These are phyloP conservation scores for Regulus satrapa DNA, from an alignment of 2,113 vertebrate genomes.

Conservation along the genomic window DNA sequence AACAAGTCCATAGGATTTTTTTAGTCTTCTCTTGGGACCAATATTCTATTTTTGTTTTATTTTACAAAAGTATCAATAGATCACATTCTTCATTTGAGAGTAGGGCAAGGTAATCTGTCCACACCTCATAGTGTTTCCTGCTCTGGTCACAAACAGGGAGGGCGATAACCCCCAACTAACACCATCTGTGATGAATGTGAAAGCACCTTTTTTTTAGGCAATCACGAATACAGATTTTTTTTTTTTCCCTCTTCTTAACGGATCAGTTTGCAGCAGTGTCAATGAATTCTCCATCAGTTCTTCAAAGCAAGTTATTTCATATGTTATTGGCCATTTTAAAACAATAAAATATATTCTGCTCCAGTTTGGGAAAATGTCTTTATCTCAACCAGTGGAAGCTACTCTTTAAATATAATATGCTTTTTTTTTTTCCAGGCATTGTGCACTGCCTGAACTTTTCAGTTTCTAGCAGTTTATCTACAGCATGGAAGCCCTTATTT, in stretches of 20 bases:
- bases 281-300: not conserved
- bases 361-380: not conserved
- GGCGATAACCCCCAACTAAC: not conserved
- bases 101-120: not conserved
- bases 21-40: not conserved
- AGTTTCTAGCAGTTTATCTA: not conserved
- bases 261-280: not conserved
- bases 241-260: not conserved
- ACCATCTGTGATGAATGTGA: not conserved
- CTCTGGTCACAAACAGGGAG: not conserved
- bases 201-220: not conserved
- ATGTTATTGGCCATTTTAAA: not conserved
- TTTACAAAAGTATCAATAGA: not conserved
- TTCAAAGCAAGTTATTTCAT: not conserved
- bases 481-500: not conserved
- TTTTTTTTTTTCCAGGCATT: too few species aligned
- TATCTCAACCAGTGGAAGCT: not conserved
- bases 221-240: not conserved
- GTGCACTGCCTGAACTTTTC: not conserved
- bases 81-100: not conserved
- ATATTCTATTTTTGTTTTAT: not conserved
- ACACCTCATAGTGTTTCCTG: not conserved
- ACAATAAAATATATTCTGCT: not conserved
- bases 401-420: not conserved
- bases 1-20: not conserved